Evolutionary conservation across 2,113 vertebrate genomes (phyloP).

Genomic region (Tenebrosternarchus preto): DNA sequence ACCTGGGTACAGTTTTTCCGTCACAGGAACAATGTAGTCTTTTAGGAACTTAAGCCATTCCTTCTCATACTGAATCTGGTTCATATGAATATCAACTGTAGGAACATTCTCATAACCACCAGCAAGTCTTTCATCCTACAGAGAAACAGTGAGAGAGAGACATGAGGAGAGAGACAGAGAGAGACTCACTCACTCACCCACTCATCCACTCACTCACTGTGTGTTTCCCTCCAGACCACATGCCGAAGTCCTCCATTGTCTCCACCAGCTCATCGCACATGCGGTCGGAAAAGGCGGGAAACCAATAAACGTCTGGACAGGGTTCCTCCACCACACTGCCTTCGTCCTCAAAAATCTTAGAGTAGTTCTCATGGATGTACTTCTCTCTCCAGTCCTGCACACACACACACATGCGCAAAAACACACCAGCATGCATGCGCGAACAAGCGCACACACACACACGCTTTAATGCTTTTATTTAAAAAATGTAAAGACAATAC

Average conservation of each 20-base stretch:
- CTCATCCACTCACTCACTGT: constrained; percentile 55
- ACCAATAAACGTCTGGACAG: constrained; percentile 82
- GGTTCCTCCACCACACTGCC: constrained; percentile 70
- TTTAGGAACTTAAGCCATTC: constrained; percentile 87
- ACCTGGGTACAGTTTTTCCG: constrained; percentile 81
- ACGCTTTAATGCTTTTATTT: not conserved
- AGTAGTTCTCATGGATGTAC: constrained; percentile 79
- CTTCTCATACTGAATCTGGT: constrained; percentile 83
- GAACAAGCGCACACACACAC: no score
- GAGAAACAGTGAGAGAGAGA: fast-evolving
- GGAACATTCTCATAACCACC: constrained; percentile 89
- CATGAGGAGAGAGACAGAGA: no score
- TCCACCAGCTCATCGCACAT: constrained; percentile 80
- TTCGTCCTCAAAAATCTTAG: constrained; percentile 68
- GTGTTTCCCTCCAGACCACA: constrained; percentile 82
- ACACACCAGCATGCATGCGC: no score
- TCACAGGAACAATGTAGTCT: constrained; percentile 81
- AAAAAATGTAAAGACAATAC: no score
- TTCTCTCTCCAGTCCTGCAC: constrained; percentile 80
- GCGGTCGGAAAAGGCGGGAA: constrained; percentile 74
- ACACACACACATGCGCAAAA: constrained; percentile 23
- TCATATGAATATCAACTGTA: constrained; percentile 90
- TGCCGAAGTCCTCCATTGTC: constrained; percentile 77
- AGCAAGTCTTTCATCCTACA: constrained; percentile 80
- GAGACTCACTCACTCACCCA: not conserved